A percentile compares a stretch with the other conserved stretches of the same genome.
Conservation (phyloP, 64 coral and sea anemone species). For the Dendrophyllia cribrosa region DNA sequence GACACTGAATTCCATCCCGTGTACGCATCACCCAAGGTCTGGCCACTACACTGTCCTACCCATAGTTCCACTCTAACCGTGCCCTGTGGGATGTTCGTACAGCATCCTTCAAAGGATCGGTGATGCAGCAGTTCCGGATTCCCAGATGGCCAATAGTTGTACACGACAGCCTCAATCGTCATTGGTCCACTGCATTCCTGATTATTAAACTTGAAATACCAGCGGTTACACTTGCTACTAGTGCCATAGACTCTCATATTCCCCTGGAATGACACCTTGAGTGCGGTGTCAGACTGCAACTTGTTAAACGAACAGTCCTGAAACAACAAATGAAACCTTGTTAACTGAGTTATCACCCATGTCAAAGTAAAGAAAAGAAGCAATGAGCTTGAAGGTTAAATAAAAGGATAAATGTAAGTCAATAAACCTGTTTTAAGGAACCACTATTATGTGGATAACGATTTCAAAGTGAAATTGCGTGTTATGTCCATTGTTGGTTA, state of each 20-base stretch:
- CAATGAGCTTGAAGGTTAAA: no score
- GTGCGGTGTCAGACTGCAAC: neutral
- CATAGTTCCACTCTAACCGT: constrained; percentile 45
- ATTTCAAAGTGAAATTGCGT: no score
- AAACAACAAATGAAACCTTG: neutral
- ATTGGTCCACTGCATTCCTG: constrained; percentile 18
- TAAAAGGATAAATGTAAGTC: no score
- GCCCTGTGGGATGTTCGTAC: constrained; percentile 9
- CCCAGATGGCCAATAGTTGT: neutral
- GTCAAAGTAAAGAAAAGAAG: no score
- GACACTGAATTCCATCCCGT: neutral
- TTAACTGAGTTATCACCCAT: no score
- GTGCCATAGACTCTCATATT: neutral
- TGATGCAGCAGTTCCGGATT: neutral
- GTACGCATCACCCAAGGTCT: neutral
- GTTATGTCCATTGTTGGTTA: no score
- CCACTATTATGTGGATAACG: no score
- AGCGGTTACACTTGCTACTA: constrained; percentile 31
- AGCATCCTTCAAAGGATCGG: constrained; percentile 43
- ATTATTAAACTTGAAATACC: constrained; percentile 63
- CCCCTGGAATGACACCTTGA: constrained; percentile 36
- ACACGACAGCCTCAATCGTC: constrained; percentile 40
- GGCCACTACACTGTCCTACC: constrained; percentile 35
- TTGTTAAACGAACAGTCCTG: constrained; percentile 39
- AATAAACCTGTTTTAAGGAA: no score